Conservation (phyloP, 2,888 invertebrate genomes). For the Agrochola circellaris region DNA sequence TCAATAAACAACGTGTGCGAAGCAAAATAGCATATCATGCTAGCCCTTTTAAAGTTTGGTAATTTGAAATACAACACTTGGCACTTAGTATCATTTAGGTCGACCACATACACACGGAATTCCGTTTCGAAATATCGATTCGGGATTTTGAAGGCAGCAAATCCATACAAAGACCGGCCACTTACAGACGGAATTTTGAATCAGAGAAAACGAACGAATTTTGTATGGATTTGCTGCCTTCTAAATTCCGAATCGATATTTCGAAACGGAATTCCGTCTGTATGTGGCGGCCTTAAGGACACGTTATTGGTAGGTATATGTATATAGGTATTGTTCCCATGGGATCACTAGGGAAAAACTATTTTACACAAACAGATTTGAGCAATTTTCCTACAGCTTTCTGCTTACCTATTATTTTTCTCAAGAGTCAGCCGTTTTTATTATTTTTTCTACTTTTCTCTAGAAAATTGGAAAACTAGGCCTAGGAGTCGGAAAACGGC, state of each 20-base stretch:
- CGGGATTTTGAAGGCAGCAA: too few relatives aligned
- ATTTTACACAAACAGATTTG: background rate
- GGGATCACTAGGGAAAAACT: background rate
- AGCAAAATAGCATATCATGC: constrained; percentile 38
- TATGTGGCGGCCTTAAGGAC: background rate
- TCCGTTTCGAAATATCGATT: too few relatives aligned
- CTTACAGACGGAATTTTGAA: too few relatives aligned
- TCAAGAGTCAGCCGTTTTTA: background rate
- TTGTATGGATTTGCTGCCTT: too few relatives aligned
- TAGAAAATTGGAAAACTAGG: constrained; percentile 5
- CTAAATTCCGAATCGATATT: too few relatives aligned
- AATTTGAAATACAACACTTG: background rate
- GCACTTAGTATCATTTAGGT: background rate
- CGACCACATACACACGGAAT: too few relatives aligned
- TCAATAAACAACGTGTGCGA: constrained; percentile 42
- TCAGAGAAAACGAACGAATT: too few relatives aligned
- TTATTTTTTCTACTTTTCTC: background rate
- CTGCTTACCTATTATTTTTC: background rate
- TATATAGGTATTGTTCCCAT: background rate
- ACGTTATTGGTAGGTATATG: background rate
- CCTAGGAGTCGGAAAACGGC: constrained; percentile 4
- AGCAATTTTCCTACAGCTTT: background rate
- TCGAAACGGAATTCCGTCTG: too few relatives aligned
- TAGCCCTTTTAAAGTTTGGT: constrained; percentile 5
- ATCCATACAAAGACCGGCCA: too few relatives aligned